Conservation (phyloP, 2,797 vertebrate genomes). For the Hapalemur alaotrensis region DNA sequence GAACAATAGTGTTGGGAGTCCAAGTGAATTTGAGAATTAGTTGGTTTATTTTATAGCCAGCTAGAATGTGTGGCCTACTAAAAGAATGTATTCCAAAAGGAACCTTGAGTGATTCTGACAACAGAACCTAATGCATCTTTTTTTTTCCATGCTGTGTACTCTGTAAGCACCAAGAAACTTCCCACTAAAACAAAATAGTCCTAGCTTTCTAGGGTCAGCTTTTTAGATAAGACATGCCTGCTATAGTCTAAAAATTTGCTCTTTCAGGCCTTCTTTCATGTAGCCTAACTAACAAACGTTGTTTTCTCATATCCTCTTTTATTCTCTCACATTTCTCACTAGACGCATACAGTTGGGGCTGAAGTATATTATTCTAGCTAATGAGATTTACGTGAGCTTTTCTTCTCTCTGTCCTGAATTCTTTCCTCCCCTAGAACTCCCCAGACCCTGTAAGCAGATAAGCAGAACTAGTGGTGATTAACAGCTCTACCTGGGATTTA, state of each 20-base stretch:
- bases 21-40: conserved; percentile 19
- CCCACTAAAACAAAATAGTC: background rate
- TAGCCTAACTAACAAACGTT: background rate
- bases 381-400: conserved; percentile 18
- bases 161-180: conserved; percentile 8
- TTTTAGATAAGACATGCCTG: conserved; percentile 11
- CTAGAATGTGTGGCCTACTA: background rate
- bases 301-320: conserved; percentile 30
- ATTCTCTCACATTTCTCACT: background rate
- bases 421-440: background rate
- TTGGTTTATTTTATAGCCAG: conserved; percentile 2
- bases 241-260: background rate
- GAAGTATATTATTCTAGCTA: conserved; percentile 20
- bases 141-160: background rate
- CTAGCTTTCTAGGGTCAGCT: conserved; percentile 8
- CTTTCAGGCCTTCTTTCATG: conserved; percentile 1
- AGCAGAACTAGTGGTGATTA: conserved; percentile 16
- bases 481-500: conserved; percentile 15
- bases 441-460: background rate
- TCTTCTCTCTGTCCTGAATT: conserved; percentile 8
- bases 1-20: background rate
- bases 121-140: background rate
- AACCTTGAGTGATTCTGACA: conserved; percentile 24
- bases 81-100: background rate
- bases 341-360: background rate